phyloP scores from a whole-genome alignment of 37 sponge, comb jelly and placozoan genomes.

The Crambe crambe region DNA sequence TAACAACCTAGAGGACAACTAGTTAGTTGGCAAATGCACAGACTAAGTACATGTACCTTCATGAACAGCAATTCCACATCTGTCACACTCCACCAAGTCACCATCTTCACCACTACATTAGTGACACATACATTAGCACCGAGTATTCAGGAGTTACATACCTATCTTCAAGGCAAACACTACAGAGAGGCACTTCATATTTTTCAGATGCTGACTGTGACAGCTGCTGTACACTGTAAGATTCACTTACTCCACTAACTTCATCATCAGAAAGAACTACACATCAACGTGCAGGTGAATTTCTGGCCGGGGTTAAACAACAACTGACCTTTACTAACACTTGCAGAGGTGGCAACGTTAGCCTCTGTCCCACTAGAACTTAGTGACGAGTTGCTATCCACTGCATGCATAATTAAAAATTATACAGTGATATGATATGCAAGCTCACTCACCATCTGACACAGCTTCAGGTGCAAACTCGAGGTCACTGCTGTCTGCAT shows the following conservation, averaged over 20 bases:
- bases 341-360: not conserved
- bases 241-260: not conserved
- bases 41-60: constrained; percentile 83
- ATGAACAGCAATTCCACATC: constrained; percentile 85
- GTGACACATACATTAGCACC: constrained; percentile 4
- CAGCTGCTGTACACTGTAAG: not conserved
- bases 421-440: too few species aligned
- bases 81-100: constrained; percentile 83
- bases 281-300: too few species aligned
- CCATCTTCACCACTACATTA: constrained; percentile 11
- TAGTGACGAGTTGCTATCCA: not conserved
- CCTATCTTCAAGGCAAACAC: constrained; percentile 45
- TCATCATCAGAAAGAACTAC: constrained; percentile 3
- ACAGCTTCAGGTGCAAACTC: constrained; percentile 25
- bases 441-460: constrained; percentile 20
- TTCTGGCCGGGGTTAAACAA: too few species aligned
- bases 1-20: constrained; percentile 84
- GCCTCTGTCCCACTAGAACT: not conserved
- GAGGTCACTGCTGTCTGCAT: constrained; percentile 30
- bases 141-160: not conserved
- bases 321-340: too few species aligned
- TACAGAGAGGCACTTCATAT: constrained; percentile 26
- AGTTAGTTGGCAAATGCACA: too few species aligned
- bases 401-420: not conserved
- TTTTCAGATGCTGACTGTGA: not conserved